Evolutionary conservation across 1,140 invertebrate genomes (phyloP), one percentile per base, ranked within the genome.

Genomic region (Drosophila elegans): DNA sequence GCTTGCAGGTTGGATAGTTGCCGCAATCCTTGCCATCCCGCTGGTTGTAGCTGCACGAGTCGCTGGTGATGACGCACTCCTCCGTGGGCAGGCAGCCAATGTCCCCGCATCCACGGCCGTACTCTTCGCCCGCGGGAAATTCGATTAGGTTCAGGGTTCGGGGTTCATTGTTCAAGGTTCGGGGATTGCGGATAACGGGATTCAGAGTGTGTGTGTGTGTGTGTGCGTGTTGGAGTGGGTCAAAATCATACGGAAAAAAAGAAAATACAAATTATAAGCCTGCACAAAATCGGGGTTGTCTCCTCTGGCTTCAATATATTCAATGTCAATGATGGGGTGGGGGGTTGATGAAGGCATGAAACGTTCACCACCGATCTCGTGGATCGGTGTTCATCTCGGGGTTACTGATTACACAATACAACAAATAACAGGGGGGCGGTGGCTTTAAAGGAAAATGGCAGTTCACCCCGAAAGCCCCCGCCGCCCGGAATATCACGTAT

Each of bases 61-160:
- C 95, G 73, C 95, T 95, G 16, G 93, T 94, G 89, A 96, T 94
- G n/a, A 96, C 94, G 86, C 96, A 96, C 57, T 94, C 93, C 92
- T 96, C 94, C 68, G 93, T 95, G 78, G 94, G 95, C 27, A 94
- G 92, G 80, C 96, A 96, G 54, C 96, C 95, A 77, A 96, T 96
- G 82, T 96, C 96, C 75, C 94, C 94, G 90, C 96, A 96, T 11
- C 94, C 94, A 75, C 96, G 94, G 53, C 96, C 96, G 91, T 96
- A 96, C 93, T 96, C 96, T 96, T 29, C 39, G 73, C 27, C 36
- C 36, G 60, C 59, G 44, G 44, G 38, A 53, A 42, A n/a, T 38
- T 25, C 25, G 38, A 13, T 46, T 27, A 13, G 63, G 13, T 52
- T 16, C 13, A 2, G 1, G 46, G 48, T 29, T 6, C 29, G n/a